Percentiles rank a stretch among this genome's conserved stretches.
Conservation (phyloP, 2,797 vertebrate genomes). For the Hydrolagus colliei region DNA sequence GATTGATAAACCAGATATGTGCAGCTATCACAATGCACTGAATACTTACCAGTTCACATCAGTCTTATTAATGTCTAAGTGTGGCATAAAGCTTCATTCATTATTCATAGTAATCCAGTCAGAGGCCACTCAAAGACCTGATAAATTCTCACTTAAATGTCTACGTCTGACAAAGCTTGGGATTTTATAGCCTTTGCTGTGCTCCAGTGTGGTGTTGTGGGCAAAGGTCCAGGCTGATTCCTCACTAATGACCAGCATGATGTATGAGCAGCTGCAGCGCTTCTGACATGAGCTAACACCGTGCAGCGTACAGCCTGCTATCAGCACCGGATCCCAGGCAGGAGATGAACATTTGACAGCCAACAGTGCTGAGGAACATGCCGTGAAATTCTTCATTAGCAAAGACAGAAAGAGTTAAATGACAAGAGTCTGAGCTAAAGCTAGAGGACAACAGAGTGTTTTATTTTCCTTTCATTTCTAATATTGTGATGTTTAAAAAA, state of each 20-base stretch:
- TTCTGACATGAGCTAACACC: slow-evolving; percentile 61
- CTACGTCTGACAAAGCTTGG: slow-evolving; percentile 92
- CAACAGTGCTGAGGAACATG: slow-evolving; percentile 41
- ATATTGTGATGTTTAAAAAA: neutral
- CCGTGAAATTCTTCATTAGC: slow-evolving; percentile 37
- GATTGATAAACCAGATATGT: slow-evolving; percentile 45
- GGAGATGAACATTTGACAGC: slow-evolving; percentile 54
- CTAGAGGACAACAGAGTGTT: neutral
- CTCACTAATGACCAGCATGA: slow-evolving; percentile 85
- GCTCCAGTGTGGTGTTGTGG: slow-evolving; percentile 67
- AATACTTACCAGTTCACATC: slow-evolving; percentile 62
- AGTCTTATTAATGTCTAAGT: slow-evolving; percentile 82
- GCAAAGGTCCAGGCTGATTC: slow-evolving; percentile 79
- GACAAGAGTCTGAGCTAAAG: slow-evolving; percentile 12
- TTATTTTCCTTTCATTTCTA: slow-evolving; percentile 21
- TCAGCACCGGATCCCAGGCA: slow-evolving; percentile 46
- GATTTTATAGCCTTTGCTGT: slow-evolving; percentile 77
- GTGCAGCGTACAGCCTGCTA: slow-evolving; percentile 57
- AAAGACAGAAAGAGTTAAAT: slow-evolving; percentile 53
- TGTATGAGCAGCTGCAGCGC: slow-evolving; percentile 71
- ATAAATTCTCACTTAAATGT: slow-evolving; percentile 97
- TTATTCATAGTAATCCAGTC: slow-evolving; percentile 92
- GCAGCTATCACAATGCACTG: slow-evolving; percentile 55
- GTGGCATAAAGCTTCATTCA: slow-evolving; percentile 86
- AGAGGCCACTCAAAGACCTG: slow-evolving; percentile 84